Percentiles rank a stretch among this genome's conserved stretches.
Evolutionary conservation across 2,113 vertebrate species (phyloP).

Genomic region (Emberiza fucata): DNA sequence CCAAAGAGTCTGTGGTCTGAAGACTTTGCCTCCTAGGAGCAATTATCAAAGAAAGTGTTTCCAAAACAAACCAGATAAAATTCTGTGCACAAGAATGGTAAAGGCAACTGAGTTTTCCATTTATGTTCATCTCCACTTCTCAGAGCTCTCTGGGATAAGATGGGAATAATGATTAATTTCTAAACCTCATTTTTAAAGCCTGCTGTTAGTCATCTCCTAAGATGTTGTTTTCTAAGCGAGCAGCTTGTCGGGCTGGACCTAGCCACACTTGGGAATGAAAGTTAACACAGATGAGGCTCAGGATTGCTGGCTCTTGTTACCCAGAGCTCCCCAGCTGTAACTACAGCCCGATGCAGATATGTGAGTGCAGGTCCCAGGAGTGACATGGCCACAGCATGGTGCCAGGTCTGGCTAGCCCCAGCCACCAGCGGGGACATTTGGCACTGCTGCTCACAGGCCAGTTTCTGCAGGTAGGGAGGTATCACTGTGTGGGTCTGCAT

Average conservation of each 20-base stretch:
- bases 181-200: neutral
- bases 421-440: neutral
- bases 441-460: neutral
- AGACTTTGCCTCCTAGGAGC: neutral
- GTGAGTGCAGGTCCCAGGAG: neutral
- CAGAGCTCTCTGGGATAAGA: neutral
- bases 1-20: neutral
- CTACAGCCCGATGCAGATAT: rapidly evolving
- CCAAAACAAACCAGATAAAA: conserved; percentile 49
- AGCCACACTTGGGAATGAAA: neutral
- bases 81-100: neutral
- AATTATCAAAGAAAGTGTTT: conserved; percentile 21
- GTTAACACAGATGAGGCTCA: rapidly evolving
- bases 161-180: neutral
- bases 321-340: neutral
- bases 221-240: neutral
- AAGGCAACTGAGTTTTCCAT: conserved; percentile 34
- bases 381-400: rapidly evolving
- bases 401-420: neutral
- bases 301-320: neutral
- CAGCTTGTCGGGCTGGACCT: neutral
- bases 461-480: neutral
- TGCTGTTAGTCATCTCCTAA: neutral
- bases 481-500: rapidly evolving
- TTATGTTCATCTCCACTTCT: conserved; percentile 40